Evolutionary conservation across 2,113 vertebrate genomes (phyloP).

Genomic region (Malurus melanocephalus): DNA sequence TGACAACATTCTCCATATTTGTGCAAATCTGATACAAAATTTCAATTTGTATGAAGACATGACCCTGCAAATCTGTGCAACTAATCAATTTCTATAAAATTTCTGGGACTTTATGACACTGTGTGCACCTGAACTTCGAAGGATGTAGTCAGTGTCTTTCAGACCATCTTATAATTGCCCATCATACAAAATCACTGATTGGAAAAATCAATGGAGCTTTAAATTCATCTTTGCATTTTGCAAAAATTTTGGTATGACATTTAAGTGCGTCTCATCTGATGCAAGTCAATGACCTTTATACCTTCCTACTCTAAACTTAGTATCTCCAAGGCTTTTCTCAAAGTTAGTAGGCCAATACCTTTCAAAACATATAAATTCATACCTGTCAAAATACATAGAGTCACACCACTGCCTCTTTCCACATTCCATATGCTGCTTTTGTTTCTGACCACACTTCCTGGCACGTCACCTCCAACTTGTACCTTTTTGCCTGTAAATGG

Average conservation of each 20-base stretch:
- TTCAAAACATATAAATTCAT: not conserved
- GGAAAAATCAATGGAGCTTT: not conserved
- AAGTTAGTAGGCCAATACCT: not conserved
- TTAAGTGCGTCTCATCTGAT: not conserved
- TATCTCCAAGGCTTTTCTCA: not conserved
- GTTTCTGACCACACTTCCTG: not conserved
- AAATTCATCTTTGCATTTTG: not conserved
- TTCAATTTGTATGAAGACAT: not conserved
- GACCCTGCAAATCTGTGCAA: not conserved
- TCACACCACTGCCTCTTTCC: not conserved
- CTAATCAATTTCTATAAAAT: not conserved
- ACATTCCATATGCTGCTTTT: conserved; percentile 13
- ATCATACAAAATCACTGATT: not conserved
- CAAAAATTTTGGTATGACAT: not conserved
- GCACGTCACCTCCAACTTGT: not conserved
- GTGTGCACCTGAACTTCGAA: not conserved
- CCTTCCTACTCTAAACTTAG: not conserved
- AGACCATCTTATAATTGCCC: not conserved
- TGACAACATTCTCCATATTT: not conserved
- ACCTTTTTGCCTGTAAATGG: not conserved
- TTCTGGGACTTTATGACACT: not conserved
- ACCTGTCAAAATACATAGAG: not conserved
- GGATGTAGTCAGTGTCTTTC: not conserved
- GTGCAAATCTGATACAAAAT: not conserved
- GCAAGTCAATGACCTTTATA: not conserved